Evolutionary conservation across 2,888 invertebrate genomes (phyloP).

Genomic region (Allygus modestus): DNA sequence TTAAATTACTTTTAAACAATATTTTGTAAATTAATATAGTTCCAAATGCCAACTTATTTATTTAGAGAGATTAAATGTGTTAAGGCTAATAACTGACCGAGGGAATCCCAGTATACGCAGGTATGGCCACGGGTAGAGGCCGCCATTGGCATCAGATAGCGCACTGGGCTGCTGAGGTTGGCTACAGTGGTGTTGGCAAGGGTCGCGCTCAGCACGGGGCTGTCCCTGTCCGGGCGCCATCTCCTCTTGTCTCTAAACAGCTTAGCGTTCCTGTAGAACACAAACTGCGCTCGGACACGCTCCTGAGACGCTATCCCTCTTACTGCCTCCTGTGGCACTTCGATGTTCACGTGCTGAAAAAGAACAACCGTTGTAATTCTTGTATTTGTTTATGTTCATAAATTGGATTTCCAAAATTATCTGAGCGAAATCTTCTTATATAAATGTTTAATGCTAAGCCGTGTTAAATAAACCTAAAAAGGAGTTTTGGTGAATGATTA

Average conservation of each 20-base stretch:
- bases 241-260: constrained; percentile 51
- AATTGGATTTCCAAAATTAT: no score
- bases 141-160: constrained; percentile 45
- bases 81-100: not conserved
- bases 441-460: no score
- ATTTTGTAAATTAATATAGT: no score
- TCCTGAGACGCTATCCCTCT: constrained; percentile 33
- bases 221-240: constrained; percentile 8
- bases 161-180: constrained; percentile 59
- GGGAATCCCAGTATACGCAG: constrained; percentile 62
- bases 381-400: no score
- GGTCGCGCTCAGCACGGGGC: constrained; percentile 55
- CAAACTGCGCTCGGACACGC: constrained; percentile 56
- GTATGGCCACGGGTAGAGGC: not conserved
- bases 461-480: no score
- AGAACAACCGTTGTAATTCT: no score
- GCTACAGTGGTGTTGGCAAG: constrained; percentile 44
- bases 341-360: constrained; percentile 47
- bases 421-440: no score
- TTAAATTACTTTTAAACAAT: no score
- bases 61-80: no score
- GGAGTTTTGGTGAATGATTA: no score
- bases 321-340: constrained; percentile 60
- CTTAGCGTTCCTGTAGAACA: constrained; percentile 60
- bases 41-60: no score